Conservation (phyloP, 1,140 invertebrate species). For the Penaeus indicus region DNA sequence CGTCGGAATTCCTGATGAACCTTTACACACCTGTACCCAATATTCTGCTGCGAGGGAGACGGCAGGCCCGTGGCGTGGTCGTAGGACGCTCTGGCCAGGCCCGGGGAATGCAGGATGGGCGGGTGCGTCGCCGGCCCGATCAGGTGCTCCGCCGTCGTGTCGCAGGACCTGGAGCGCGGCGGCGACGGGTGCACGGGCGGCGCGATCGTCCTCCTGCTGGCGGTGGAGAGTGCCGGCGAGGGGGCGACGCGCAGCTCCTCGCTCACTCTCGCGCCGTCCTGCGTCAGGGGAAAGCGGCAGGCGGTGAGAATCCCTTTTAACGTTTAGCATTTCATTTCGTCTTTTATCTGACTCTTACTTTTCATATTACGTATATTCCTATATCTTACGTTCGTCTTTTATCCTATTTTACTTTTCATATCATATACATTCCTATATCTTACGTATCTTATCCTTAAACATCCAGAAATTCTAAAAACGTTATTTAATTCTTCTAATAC, state of each 20-base stretch:
- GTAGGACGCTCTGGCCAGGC: constrained; percentile 35
- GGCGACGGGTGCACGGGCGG: constrained; percentile 51
- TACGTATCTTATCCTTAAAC: too few species aligned
- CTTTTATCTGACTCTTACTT: background rate
- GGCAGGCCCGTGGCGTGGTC: constrained; percentile 49
- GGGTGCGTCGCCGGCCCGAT: constrained; percentile 25
- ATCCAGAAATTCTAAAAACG: too few species aligned
- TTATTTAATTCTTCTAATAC: too few species aligned
- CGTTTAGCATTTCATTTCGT: background rate
- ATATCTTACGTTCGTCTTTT: too few species aligned
- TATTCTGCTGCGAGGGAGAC: constrained; percentile 47
- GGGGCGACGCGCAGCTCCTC: constrained; percentile 26
- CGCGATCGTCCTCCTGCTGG: constrained; percentile 42
- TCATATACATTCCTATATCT: too few species aligned
- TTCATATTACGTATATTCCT: too few species aligned
- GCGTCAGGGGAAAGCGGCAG: background rate
- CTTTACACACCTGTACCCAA: constrained; percentile 54
- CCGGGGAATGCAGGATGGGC: constrained; percentile 43
- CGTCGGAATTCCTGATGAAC: background rate
- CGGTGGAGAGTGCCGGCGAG: constrained; percentile 55
- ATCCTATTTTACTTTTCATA: too few species aligned
- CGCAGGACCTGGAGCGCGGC: constrained; percentile 51
- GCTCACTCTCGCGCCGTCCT: constrained; percentile 27
- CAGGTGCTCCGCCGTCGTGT: constrained; percentile 29
- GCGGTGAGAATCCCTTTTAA: too few species aligned